Evolutionary conservation across 2,888 invertebrate species (phyloP), one percentile per base, ranked within the genome.

Genomic region (Abscondita cerata): DNA sequence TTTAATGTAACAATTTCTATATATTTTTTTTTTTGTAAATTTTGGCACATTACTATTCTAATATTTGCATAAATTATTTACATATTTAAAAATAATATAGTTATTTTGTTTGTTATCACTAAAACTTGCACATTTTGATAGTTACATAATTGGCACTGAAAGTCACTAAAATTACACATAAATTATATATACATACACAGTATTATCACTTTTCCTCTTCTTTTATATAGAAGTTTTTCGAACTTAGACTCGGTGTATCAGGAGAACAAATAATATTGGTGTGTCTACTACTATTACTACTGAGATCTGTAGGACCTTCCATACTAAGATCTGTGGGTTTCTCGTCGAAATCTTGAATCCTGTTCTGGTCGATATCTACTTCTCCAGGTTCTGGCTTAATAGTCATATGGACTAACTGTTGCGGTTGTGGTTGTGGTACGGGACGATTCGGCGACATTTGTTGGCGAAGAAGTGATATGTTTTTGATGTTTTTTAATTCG

Each of bases 401-500:
- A 13, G 60, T 44, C 18, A 61, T 51, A 34, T 56, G 62, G 8
- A 13, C 16, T 19, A 52, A 5, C 18, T 47, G 18, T 6, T 2
- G 2, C 25, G 33, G 33, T 47, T 50, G 63, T 1, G 59, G 33
- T 6, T 50, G 58, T 9, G 66, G 20, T 13, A 58, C 53, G 13
- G 69, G 64, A 46, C 44, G 81, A 80, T n/a, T 87, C 85, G 67
- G 86, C 87, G 87, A 86, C 88, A 89, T 89, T 79, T 90, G 91
- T 78, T 95, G 94, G 50, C 95, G 85, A 69, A 96, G 81, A 63
- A 95, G 82, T 6, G 95, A 95, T 73, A 95, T 95, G 78, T 95
- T 95, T 80, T 95, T 95, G 68, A 96, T 96, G 80, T 93, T 95
- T 77, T 96, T 96, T 73, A 97, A 84, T 82, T 95, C 96, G 36